Conservation (phyloP, 1,140 invertebrate genomes). For the Musca domestica region DNA sequence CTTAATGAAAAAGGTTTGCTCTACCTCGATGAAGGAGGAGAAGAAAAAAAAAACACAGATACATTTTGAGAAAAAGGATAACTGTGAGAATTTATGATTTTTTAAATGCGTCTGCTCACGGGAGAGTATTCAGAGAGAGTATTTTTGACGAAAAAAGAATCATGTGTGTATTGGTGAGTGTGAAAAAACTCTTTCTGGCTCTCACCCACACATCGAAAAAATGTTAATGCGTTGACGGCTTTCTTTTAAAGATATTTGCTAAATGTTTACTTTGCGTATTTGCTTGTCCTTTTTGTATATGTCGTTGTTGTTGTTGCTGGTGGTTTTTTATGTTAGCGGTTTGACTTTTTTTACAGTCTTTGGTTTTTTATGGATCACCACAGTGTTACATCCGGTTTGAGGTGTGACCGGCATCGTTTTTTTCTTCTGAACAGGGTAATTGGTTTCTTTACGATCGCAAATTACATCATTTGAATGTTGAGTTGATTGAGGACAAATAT, state of each 20-base stretch:
- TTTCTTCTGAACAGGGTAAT: no score
- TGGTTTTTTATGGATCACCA: background rate
- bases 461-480: no score
- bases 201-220: background rate
- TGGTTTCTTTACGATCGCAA: no score
- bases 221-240: no score
- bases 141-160: background rate
- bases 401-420: no score
- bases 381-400: no score
- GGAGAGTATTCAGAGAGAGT: no score
- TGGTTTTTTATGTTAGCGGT: conserved; percentile 1
- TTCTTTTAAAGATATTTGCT: background rate
- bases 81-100: background rate
- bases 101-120: background rate
- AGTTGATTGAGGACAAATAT: no score
- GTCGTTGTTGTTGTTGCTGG: background rate
- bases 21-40: no score
- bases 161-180: no score
- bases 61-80: background rate
- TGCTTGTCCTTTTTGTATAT: conserved; percentile 8
- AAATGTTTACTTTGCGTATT: background rate
- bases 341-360: conserved; percentile 11
- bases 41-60: no score
- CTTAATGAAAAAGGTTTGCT: conserved; percentile 16
- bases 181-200: background rate